Base-by-base conservation (phyloP, 2,888 invertebrate genomes). In the Callimorpha dominula region DNA sequence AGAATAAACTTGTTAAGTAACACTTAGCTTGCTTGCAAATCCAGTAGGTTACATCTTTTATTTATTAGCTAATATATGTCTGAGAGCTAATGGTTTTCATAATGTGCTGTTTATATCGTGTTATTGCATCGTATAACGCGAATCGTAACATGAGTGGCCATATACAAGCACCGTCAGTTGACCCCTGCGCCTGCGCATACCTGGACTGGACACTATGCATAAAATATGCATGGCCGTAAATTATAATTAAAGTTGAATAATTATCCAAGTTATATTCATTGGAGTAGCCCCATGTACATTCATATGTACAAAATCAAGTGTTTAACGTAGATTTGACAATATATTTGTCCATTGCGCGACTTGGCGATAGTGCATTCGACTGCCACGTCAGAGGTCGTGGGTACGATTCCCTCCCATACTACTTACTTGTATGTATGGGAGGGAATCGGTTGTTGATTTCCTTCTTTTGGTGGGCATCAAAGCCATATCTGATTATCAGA, bases 151-250 rank as follows among this genome's bases (percentile, higher is more conserved):
- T 43, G 57, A 68, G 68, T 54, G 20, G 54, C 46, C 49, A 31
- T 49, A 49, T 20, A 68, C 9, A 46, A 68, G 60, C 4, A 54
- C 46, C 31, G 49, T 46, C 46, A 60, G 31, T 31, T 68, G 68
- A 68, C 68, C 68, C 68, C 60, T 46, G 60, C 49, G 46, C 68
- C 43, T n/a, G 46, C 68, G 68, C 60, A 40, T 66, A 31, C 17
- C 31, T 31, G 31, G 31, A 31, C 50, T 50, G 31, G 52, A 52
- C 42, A n/a, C 43, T 54, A 8, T 12, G 8, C 42, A 17, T 52
- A 3, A 52, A 17, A 52, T 17, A 52, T 52, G 52, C 8, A 17
- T 52, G 17, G 17, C 52, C 8, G 17, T 67, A 43, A 68, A 46
- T 57, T 68, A 68, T 57, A 43, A 66, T 52, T 66, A 54, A 40